Evolutionary conservation across 2,888 invertebrate genomes (phyloP).

Genomic region (Ligdia adustata): DNA sequence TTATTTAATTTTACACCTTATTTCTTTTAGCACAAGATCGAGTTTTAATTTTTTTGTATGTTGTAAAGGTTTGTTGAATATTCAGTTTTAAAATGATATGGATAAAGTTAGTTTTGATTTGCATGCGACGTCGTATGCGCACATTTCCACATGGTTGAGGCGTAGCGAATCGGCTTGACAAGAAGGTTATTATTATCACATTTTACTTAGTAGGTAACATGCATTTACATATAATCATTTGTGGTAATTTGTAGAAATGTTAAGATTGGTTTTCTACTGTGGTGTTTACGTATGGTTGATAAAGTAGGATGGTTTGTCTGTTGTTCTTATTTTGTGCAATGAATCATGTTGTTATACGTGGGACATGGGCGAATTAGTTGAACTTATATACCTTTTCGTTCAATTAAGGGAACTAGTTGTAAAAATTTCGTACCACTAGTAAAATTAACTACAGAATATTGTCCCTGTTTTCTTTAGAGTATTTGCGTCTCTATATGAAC

Average conservation of each 20-base stretch:
- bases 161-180: constrained; percentile 80
- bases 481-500: too few relatives aligned
- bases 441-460: too few relatives aligned
- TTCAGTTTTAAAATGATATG: constrained; percentile 46
- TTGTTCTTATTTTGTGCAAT: too few relatives aligned
- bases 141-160: constrained; percentile 70
- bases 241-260: constrained; percentile 59
- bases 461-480: too few relatives aligned
- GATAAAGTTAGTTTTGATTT: constrained; percentile 38
- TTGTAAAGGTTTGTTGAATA: constrained; percentile 43
- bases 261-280: constrained; percentile 41
- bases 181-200: constrained; percentile 82
- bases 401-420: too few relatives aligned
- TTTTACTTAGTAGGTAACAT: constrained; percentile 67
- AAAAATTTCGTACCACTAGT: too few relatives aligned
- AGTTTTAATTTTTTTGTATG: constrained; percentile 29
- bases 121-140: constrained; percentile 50
- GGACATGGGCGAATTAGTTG: too few relatives aligned
- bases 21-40: constrained; percentile 23
- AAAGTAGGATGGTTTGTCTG: too few relatives aligned
- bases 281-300: too few relatives aligned
- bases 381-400: too few relatives aligned
- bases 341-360: too few relatives aligned
- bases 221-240: constrained; percentile 64
- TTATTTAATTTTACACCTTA: constrained; percentile 45